Percentiles rank a stretch among this genome's conserved stretches.
These are phyloP conservation scores for Halocaridina rubra DNA, from an alignment of 2,888 invertebrate species.

Conservation along the genomic window DNA sequence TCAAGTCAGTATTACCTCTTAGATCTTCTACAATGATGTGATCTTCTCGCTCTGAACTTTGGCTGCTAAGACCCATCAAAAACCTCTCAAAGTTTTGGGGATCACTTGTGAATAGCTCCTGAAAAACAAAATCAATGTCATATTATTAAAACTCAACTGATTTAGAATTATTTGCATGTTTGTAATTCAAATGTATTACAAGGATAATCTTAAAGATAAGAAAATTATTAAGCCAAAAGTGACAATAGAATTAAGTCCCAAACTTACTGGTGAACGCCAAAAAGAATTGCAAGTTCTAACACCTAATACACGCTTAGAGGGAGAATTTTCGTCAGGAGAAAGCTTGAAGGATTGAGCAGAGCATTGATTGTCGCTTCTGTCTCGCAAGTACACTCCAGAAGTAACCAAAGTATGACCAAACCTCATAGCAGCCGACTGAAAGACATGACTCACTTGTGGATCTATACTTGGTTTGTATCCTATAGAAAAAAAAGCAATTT, in stretches of 20 bases:
- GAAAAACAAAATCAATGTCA: too few species aligned
- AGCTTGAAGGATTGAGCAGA: constrained; percentile 64
- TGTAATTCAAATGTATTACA: too few species aligned
- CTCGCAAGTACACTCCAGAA: constrained; percentile 72
- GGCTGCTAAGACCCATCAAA: constrained; percentile 73
- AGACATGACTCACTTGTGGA: constrained; percentile 75
- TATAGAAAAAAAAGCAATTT: constrained; percentile 62
- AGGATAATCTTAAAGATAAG: too few species aligned
- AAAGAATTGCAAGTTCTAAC: constrained; percentile 73
- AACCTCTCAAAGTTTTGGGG: constrained; percentile 71
- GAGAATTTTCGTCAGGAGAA: not conserved
- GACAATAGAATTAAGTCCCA: too few species aligned
- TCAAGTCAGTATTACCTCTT: constrained; percentile 70
- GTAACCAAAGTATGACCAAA: constrained; percentile 75
- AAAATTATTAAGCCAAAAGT: too few species aligned
- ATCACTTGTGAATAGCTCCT: constrained; percentile 50
- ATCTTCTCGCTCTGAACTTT: constrained; percentile 73
- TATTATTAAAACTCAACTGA: too few species aligned
- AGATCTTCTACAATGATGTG: constrained; percentile 74
- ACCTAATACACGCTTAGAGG: constrained; percentile 60
- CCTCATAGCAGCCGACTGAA: constrained; percentile 75
- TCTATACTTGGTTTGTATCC: constrained; percentile 73
- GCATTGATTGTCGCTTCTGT: constrained; percentile 69
- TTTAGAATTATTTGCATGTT: too few species aligned
- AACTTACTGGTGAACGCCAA: constrained; percentile 67